phyloP scores from a whole-genome alignment of 2,113 vertebrate species.

The Burhinus oedicnemus region DNA sequence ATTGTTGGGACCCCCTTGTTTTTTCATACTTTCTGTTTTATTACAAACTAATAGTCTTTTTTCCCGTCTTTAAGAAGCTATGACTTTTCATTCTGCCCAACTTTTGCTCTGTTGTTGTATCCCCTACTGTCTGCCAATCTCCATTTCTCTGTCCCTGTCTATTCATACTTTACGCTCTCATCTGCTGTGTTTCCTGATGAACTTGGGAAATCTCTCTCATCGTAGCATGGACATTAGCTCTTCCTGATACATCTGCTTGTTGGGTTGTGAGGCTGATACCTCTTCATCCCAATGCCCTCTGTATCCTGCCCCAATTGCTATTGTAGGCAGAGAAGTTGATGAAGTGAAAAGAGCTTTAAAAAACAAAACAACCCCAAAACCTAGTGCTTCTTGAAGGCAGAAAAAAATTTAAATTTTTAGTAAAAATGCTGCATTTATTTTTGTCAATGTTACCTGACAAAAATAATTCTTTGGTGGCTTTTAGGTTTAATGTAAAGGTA shows the following conservation, averaged over 20 bases:
- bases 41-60: background rate
- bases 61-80: background rate
- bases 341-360: background rate
- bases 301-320: background rate
- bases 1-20: background rate
- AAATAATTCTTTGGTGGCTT: background rate
- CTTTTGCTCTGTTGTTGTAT: background rate
- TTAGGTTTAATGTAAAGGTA: background rate
- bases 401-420: background rate
- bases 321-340: background rate
- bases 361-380: background rate
- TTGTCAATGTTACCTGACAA: background rate
- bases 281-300: background rate
- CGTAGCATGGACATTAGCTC: background rate
- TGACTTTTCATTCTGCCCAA: background rate
- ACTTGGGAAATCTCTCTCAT: background rate
- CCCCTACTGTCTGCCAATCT: background rate
- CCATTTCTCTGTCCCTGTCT: background rate
- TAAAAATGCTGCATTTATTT: background rate
- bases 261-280: background rate
- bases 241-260: background rate
- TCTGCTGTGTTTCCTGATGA: background rate
- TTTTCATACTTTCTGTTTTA: background rate
- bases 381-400: background rate
- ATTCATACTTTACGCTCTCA: background rate